phyloP scores from a whole-genome alignment of 2,888 invertebrate genomes.

The Acrobeloides nanus region DNA sequence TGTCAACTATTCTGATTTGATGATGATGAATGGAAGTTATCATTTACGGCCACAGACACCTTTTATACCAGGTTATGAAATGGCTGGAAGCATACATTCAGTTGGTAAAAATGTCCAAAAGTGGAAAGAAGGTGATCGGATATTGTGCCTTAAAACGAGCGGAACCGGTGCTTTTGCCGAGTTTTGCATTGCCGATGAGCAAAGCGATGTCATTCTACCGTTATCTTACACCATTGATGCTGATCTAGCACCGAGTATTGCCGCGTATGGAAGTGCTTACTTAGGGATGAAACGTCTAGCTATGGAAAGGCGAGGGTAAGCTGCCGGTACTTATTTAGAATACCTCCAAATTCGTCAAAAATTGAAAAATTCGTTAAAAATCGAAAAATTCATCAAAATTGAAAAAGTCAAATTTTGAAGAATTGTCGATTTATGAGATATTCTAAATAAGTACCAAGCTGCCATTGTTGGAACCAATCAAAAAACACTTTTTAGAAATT shows the following conservation, averaged over 20 bases:
- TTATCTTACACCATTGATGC: conserved; percentile 60
- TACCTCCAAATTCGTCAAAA: no score
- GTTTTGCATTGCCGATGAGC: conserved; percentile 59
- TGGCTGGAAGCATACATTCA: conserved; percentile 62
- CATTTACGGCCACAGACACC: conserved; percentile 59
- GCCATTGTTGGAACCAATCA: no score
- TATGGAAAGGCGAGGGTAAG: conserved; percentile 50
- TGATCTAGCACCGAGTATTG: conserved; percentile 61
- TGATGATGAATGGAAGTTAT: conserved; percentile 60
- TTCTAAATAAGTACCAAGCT: no score
- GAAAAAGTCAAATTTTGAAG: no score
- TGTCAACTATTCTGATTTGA: conserved; percentile 64
- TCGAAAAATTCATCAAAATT: no score
- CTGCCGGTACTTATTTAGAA: conserved; percentile 2
- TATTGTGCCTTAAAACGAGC: conserved; percentile 62
- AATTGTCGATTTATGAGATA: no score
- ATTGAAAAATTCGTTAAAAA: no score
- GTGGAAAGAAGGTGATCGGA: conserved; percentile 62
- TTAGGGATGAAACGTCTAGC: conserved; percentile 63
- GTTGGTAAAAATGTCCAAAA: conserved; percentile 58
- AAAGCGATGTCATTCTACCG: conserved; percentile 30
- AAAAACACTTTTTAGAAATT: conserved; percentile 57
- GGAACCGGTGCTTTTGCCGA: conserved; percentile 63
- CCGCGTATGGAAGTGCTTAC: conserved; percentile 65
- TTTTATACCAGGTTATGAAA: conserved; percentile 64